phyloP scores from a whole-genome alignment of 37 sponge, comb jelly and placozoan species.

The Oopsacas minuta region DNA sequence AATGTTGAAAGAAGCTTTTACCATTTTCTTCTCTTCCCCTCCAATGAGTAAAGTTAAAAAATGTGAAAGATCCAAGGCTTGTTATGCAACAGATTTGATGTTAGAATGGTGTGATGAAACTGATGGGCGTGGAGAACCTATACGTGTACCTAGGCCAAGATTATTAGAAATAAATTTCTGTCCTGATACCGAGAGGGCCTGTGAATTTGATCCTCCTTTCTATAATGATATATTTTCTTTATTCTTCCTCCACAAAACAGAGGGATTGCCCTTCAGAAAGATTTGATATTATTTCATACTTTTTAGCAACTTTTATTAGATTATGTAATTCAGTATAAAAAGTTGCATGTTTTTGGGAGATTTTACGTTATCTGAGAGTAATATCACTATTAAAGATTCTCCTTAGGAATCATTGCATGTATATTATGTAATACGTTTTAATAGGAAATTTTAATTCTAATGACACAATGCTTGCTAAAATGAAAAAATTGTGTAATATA shows the following conservation, averaged over 20 bases:
- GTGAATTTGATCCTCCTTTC: slow-evolving; percentile 70
- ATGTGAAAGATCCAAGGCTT: slow-evolving; percentile 40
- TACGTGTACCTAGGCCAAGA: slow-evolving; percentile 27
- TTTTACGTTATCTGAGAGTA: no score
- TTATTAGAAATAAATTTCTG: slow-evolving; percentile 71
- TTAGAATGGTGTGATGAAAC: slow-evolving; percentile 51
- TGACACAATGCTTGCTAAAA: no score
- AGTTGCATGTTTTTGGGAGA: no score
- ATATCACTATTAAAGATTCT: no score
- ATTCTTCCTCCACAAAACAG: slow-evolving; percentile 37
- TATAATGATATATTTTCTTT: slow-evolving; percentile 61
- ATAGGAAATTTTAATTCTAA: no score
- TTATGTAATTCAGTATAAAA: no score
- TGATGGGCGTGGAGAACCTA: not conserved
- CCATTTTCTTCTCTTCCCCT: slow-evolving; percentile 2
- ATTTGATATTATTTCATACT: not conserved
- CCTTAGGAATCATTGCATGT: no score
- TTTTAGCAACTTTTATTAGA: not conserved
- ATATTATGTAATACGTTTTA: no score
- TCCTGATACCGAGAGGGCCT: slow-evolving; percentile 73
- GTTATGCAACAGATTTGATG: slow-evolving; percentile 81
- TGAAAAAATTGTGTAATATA: no score
- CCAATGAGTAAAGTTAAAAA: slow-evolving; percentile 19
- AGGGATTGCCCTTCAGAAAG: not conserved
- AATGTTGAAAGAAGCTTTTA: slow-evolving; percentile 28